Percentiles rank a stretch among this genome's conserved stretches.
These are phyloP conservation scores for Trimorus sp. DNA, from an alignment of 2,888 invertebrate species.

Conservation along the genomic window DNA sequence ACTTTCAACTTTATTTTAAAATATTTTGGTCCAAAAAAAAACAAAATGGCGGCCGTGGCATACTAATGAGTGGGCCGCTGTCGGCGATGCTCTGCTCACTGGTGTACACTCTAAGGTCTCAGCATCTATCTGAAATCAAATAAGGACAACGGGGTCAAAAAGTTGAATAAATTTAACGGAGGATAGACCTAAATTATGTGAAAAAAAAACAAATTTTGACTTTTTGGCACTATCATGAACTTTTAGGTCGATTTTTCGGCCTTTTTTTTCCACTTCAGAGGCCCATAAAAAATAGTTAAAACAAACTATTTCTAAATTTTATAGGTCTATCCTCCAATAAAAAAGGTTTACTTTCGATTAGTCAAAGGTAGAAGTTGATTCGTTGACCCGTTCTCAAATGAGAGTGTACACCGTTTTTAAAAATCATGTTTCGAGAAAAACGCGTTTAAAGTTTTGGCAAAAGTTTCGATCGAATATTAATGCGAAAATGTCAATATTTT, in stretches of 20 bases:
- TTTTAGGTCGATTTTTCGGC: conserved; percentile 3
- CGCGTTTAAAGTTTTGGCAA: conserved; percentile 2
- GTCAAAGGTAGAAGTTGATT: background rate
- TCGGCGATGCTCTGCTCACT: background rate
- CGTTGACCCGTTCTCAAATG: conserved; percentile 8
- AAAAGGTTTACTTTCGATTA: conserved; percentile 1
- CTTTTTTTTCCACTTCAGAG: conserved; percentile 1
- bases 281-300: no score
- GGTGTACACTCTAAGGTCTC: background rate
- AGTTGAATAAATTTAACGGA: background rate
- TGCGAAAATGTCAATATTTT: no score
- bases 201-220: background rate
- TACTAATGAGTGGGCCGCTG: background rate
- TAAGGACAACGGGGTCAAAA: background rate
- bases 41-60: background rate
- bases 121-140: background rate
- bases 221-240: conserved; percentile 8
- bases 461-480: conserved; percentile 1
- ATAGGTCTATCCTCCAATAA: no score
- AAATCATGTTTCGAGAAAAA: background rate
- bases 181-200: background rate
- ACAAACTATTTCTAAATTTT: no score
- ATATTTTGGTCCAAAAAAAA: background rate
- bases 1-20: background rate
- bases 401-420: no score